A percentile compares a stretch with the other conserved stretches of the same genome.
phyloP scores from a whole-genome alignment of 1,140 invertebrate genomes.

The Meteorus sp. region DNA sequence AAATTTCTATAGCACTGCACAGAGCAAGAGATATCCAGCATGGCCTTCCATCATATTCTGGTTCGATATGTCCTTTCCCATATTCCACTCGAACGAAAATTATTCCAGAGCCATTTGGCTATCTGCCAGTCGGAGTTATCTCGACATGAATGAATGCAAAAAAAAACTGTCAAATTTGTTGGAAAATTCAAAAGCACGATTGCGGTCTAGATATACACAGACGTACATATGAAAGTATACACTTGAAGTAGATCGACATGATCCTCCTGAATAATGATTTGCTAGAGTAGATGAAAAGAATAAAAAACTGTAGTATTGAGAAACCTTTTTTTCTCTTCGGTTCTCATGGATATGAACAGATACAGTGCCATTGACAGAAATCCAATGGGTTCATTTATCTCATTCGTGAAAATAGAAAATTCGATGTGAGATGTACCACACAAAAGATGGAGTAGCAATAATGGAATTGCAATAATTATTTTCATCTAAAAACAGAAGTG shows the following conservation, averaged over 20 bases:
- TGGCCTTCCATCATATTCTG: conserved; percentile 7
- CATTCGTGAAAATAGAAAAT: no score
- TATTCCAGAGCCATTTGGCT: conserved; percentile 19
- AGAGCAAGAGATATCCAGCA: conserved; percentile 5
- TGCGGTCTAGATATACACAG: neutral
- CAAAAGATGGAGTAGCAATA: no score
- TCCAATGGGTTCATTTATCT: no score
- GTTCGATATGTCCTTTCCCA: conserved; percentile 5
- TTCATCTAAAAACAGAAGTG: no score
- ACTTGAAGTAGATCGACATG: neutral
- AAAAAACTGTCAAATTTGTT: conserved; percentile 16
- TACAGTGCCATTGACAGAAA: no score
- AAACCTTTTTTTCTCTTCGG: neutral
- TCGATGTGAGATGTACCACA: no score
- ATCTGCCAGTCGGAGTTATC: conserved; percentile 9
- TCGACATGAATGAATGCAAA: neutral
- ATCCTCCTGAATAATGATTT: no score
- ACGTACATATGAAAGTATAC: neutral
- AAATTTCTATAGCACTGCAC: conserved; percentile 20
- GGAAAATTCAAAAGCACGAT: conserved; percentile 14
- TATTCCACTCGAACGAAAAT: conserved; percentile 13
- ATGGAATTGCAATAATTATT: no score
- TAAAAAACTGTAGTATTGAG: no score
- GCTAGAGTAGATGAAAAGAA: no score
- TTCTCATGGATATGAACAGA: no score